Evolutionary conservation across 2,113 vertebrate species (phyloP).

Genomic region (Theristicus caerulescens): DNA sequence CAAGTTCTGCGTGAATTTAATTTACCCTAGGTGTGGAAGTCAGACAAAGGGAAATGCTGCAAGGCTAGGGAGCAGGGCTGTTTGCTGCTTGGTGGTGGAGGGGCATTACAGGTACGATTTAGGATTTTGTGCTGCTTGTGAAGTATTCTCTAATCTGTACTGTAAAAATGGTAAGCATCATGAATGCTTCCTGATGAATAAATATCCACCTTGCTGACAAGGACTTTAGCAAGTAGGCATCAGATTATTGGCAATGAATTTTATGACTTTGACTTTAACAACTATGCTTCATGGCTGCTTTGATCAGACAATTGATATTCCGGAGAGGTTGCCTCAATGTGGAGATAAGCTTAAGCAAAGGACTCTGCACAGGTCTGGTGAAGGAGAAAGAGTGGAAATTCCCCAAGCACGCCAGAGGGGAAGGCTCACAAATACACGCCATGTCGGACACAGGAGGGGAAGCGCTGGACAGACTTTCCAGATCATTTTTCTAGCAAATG

Average conservation of each 20-base stretch:
- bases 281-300: constrained; percentile 31
- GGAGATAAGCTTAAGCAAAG: constrained; percentile 18
- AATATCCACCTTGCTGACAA: background rate
- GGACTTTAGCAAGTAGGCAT: background rate
- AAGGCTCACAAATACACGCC: constrained; percentile 1
- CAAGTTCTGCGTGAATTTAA: background rate
- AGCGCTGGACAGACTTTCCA: constrained; percentile 11
- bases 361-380: background rate
- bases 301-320: constrained; percentile 64
- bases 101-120: background rate
- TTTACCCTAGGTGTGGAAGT: background rate
- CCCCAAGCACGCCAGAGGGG: background rate
- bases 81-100: background rate
- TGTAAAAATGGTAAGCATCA: background rate
- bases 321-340: background rate
- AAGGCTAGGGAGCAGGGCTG: background rate
- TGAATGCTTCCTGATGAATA: background rate
- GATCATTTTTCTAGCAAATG: constrained; percentile 35
- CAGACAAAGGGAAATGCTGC: background rate
- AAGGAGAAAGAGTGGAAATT: constrained; percentile 43
- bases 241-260: constrained; percentile 11
- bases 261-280: constrained; percentile 54
- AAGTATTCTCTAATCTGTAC: background rate
- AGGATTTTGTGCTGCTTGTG: background rate
- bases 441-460: background rate